Evolutionary conservation across 2,888 invertebrate species (phyloP).

Genomic region (Troides helena): DNA sequence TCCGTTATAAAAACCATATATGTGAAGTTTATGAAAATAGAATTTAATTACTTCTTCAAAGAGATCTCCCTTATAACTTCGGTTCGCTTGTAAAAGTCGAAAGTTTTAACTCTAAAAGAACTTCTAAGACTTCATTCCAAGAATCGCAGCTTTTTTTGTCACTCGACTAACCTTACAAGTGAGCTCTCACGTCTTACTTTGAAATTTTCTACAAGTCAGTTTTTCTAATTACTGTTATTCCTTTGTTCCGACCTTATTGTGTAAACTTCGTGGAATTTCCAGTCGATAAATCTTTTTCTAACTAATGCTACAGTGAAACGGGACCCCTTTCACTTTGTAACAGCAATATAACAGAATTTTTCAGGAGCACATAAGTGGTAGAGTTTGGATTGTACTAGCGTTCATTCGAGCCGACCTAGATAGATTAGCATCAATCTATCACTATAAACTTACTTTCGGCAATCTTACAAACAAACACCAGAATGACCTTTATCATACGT

Average conservation of each 20-base stretch:
- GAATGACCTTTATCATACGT: no score
- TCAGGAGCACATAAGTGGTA: no score
- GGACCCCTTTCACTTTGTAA: no score
- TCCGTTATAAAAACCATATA: neutral
- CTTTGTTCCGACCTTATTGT: neutral
- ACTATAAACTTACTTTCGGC: no score
- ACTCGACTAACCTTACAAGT: conserved; percentile 3
- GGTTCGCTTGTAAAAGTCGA: conserved; percentile 2
- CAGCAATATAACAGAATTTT: no score
- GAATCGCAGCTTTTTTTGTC: conserved; percentile 2
- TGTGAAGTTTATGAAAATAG: neutral
- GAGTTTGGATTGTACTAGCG: no score
- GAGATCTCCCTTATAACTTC: neutral
- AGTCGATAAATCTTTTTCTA: neutral
- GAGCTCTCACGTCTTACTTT: conserved; percentile 10
- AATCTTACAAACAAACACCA: no score
- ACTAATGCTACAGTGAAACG: neutral
- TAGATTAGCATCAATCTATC: no score
- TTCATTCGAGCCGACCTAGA: no score
- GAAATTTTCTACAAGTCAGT: conserved; percentile 5
- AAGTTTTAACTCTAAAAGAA: conserved; percentile 14
- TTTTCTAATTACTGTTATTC: conserved; percentile 2
- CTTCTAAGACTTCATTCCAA: conserved; percentile 1
- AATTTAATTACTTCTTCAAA: neutral
- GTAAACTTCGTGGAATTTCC: neutral